Conservation (phyloP, 1,140 invertebrate genomes). For the Pissodes strobi region DNA sequence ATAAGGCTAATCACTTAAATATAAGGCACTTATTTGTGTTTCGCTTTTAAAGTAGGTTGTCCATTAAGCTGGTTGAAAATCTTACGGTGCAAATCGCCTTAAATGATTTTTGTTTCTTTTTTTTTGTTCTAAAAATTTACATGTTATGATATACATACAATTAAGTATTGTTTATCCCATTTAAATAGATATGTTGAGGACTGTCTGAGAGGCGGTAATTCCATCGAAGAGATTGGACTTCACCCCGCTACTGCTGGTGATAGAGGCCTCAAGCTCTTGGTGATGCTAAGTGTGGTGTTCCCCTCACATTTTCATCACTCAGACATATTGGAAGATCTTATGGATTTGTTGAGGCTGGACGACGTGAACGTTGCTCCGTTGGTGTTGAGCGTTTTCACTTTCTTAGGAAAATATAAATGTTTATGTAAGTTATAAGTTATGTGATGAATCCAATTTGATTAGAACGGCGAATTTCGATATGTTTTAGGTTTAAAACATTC, state of each 20-base stretch:
- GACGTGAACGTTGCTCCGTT: slow-evolving; percentile 83
- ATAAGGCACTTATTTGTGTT: no score
- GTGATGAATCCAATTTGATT: no score
- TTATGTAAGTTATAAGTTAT: slow-evolving; percentile 70
- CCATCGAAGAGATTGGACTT: slow-evolving; percentile 76
- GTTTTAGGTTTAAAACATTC: no score
- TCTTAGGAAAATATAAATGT: slow-evolving; percentile 83
- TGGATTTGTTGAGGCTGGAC: slow-evolving; percentile 77
- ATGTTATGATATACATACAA: no score
- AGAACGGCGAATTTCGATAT: no score
- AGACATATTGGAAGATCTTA: slow-evolving; percentile 79
- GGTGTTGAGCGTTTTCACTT: slow-evolving; percentile 83
- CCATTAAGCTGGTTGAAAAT: no score
- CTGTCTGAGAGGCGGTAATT: slow-evolving; percentile 69
- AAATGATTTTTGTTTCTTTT: no score
- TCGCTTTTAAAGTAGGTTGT: no score
- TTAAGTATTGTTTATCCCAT: no score
- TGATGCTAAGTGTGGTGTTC: slow-evolving; percentile 87
- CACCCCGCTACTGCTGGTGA: slow-evolving; percentile 80
- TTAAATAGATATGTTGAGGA: slow-evolving; percentile 65
- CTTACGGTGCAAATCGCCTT: no score
- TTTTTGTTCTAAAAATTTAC: no score
- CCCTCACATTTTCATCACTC: slow-evolving; percentile 89
- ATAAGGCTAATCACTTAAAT: no score
- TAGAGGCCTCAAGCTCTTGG: slow-evolving; percentile 78